Evolutionary conservation across 2,888 invertebrate genomes (phyloP).

Genomic region (Leptarthrus brevirostris): DNA sequence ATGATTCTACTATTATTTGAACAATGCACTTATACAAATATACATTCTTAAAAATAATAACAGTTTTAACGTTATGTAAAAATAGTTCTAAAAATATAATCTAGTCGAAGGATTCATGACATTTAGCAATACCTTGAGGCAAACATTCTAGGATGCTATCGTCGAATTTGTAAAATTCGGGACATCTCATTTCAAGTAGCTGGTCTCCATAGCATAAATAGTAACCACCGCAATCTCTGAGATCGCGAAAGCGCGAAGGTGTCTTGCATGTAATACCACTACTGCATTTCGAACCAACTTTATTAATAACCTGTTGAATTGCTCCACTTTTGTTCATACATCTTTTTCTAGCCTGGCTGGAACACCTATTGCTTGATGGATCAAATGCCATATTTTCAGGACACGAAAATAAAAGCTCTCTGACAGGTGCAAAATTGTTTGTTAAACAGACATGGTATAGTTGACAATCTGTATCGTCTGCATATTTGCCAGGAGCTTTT

Average conservation of each 20-base stretch:
- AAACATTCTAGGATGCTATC: slow-evolving; percentile 55
- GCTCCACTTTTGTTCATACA: slow-evolving; percentile 31
- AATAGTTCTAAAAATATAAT: neutral
- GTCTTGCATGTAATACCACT: slow-evolving; percentile 42
- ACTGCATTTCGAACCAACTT: neutral
- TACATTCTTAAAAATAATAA: neutral
- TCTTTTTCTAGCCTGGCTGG: slow-evolving; percentile 50
- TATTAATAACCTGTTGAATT: neutral
- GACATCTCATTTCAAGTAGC: slow-evolving; percentile 56
- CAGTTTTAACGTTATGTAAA: neutral
- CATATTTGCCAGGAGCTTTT: slow-evolving; percentile 53
- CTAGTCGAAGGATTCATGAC: slow-evolving; percentile 30
- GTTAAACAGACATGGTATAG: slow-evolving; percentile 55
- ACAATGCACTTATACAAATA: slow-evolving; percentile 8
- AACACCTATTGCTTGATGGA: slow-evolving; percentile 47
- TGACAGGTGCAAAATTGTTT: slow-evolving; percentile 52
- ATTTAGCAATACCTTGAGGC: slow-evolving; percentile 54
- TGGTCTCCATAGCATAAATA: slow-evolving; percentile 55
- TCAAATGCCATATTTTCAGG: slow-evolving; percentile 55
- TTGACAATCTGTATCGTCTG: slow-evolving; percentile 53
- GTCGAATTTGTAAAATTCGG: slow-evolving; percentile 56
- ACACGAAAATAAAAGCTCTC: slow-evolving; percentile 54
- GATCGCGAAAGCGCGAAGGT: slow-evolving; percentile 55
- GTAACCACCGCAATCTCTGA: slow-evolving; percentile 54
- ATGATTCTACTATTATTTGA: neutral